phyloP scores from a whole-genome alignment of 2,888 invertebrate genomes.

The Cosmia trapezina region DNA sequence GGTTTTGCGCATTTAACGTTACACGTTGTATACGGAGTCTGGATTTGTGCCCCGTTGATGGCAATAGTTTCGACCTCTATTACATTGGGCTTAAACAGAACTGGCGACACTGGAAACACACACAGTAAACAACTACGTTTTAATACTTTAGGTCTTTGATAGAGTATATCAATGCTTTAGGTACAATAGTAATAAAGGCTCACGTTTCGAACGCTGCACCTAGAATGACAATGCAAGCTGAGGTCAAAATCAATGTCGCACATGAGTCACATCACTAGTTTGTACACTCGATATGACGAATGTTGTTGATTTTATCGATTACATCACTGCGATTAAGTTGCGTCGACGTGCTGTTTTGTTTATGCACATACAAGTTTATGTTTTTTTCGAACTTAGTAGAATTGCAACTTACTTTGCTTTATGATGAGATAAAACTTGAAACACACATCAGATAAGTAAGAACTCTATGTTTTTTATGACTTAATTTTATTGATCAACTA shows the following conservation, averaged over 20 bases:
- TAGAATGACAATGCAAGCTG: slow-evolving; percentile 42
- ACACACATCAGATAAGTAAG: slow-evolving; percentile 3
- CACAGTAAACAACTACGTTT: background rate
- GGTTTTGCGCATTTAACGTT: no score
- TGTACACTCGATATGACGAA: slow-evolving; percentile 50
- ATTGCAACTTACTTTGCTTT: slow-evolving; percentile 4
- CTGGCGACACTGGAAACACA: background rate
- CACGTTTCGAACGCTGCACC: slow-evolving; percentile 24
- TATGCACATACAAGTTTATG: slow-evolving; percentile 4
- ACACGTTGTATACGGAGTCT: no score
- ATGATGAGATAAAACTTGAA: slow-evolving; percentile 5
- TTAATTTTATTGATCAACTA: background rate
- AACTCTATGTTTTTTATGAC: background rate
- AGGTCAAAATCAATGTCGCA: slow-evolving; percentile 66
- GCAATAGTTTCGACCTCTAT: no score
- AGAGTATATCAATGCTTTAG: background rate
- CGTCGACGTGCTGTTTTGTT: slow-evolving; percentile 9
- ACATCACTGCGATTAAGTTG: slow-evolving; percentile 58
- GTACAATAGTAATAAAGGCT: slow-evolving; percentile 18
- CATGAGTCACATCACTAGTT: slow-evolving; percentile 58
- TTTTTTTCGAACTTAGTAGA: slow-evolving; percentile 11
- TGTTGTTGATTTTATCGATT: slow-evolving; percentile 58
- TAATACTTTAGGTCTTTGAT: background rate
- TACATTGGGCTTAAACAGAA: background rate
- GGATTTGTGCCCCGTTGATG: background rate